phyloP scores from a whole-genome alignment of 2,113 vertebrate genomes.

The Thinocorus orbignyianus region DNA sequence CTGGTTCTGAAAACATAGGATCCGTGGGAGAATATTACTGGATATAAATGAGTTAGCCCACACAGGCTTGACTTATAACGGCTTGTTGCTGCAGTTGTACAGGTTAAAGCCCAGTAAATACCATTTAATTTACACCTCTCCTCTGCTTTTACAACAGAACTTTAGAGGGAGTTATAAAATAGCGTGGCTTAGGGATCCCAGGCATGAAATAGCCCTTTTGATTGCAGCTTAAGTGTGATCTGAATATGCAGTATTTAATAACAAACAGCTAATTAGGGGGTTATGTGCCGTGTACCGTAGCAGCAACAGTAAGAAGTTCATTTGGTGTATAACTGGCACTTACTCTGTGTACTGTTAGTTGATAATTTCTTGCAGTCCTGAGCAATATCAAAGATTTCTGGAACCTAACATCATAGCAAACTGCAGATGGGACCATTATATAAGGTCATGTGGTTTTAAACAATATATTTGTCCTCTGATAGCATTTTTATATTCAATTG shows the following conservation, averaged over 20 bases:
- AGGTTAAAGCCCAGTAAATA: neutral
- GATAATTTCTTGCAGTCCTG: neutral
- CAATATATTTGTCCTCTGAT: neutral
- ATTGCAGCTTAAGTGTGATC: neutral
- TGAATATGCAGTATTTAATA: neutral
- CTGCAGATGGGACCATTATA: fast-evolving
- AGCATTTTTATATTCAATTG: neutral
- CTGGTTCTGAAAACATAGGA: neutral
- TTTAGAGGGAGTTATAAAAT: neutral
- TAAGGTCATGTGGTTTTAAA: neutral
- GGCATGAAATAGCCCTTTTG: neutral
- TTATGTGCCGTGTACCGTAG: neutral
- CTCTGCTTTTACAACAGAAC: neutral
- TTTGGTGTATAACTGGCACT: neutral
- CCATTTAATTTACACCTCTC: neutral
- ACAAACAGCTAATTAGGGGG: neutral
- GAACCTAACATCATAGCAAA: neutral
- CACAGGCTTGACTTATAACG: neutral
- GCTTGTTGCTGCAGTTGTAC: neutral
- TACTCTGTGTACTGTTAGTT: neutral
- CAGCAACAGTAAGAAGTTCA: neutral
- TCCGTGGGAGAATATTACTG: neutral
- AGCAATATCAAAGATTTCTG: neutral
- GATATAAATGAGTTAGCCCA: neutral
- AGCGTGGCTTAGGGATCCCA: neutral